Percentiles rank a stretch among this genome's conserved stretches.
phyloP scores from a whole-genome alignment of 2,888 invertebrate genomes.

The Drosophila subsilvestris region DNA sequence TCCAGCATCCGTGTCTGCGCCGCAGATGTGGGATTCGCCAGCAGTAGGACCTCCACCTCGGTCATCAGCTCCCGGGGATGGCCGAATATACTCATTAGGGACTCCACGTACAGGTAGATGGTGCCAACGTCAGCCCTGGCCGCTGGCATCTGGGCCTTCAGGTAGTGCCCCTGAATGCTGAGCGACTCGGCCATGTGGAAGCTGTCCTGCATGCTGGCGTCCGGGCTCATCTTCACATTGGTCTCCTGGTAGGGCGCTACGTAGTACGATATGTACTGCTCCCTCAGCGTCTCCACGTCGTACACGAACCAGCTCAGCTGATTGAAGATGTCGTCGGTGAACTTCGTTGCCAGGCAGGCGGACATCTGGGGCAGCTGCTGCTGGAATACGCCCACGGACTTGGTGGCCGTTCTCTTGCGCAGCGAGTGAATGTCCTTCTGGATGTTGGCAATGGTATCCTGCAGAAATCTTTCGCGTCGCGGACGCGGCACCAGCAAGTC shows the following conservation, averaged over 20 bases:
- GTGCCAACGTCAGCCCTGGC: constrained; percentile 55
- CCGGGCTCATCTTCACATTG: constrained; percentile 61
- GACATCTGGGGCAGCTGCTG: constrained; percentile 77
- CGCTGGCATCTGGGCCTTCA: constrained; percentile 53
- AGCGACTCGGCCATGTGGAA: constrained; percentile 56
- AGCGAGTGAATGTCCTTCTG: constrained; percentile 59
- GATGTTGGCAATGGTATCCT: constrained; percentile 56
- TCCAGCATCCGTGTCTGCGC: constrained; percentile 51
- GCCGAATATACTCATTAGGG: constrained; percentile 66
- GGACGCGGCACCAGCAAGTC: constrained; percentile 73
- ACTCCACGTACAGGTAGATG: constrained; percentile 72
- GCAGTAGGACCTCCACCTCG: constrained; percentile 53
- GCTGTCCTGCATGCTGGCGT: constrained; percentile 33
- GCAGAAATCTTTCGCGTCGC: constrained; percentile 53
- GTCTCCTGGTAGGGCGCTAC: constrained; percentile 62
- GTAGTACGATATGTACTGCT: constrained; percentile 74
- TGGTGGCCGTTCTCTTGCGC: constrained; percentile 60
- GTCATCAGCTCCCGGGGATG: constrained; percentile 52
- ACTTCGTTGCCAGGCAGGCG: constrained; percentile 62
- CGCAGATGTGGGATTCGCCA: constrained; percentile 49
- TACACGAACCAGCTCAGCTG: constrained; percentile 78
- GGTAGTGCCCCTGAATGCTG: constrained; percentile 63
- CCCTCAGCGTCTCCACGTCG: constrained; percentile 73
- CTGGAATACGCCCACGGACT: constrained; percentile 74
- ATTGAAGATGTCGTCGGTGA: constrained; percentile 66